Conservation (phyloP, 1,140 invertebrate species). For the Euborellia annulipes region DNA sequence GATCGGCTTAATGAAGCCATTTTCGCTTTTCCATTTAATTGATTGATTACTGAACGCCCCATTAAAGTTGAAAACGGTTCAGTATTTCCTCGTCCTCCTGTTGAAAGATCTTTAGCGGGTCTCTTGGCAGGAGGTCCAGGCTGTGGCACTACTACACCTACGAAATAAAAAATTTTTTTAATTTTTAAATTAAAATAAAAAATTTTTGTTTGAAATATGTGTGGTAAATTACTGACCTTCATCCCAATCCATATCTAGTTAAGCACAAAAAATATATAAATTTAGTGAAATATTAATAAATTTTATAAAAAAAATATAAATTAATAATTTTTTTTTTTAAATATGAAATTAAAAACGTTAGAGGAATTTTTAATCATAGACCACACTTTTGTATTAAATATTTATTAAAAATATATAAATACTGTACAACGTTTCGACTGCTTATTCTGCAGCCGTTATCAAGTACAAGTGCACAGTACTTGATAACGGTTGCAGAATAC, state of each 20-base stretch:
- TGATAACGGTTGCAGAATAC: no score
- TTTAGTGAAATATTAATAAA: constrained; percentile 9
- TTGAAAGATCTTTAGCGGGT: constrained; percentile 51
- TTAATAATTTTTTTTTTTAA: constrained; percentile 9
- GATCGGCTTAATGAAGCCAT: constrained; percentile 46
- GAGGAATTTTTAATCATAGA: no score
- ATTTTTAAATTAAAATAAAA: background rate
- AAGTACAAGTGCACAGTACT: no score
- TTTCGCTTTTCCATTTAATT: constrained; percentile 50
- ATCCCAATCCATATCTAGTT: constrained; percentile 43
- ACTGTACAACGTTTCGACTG: no score
- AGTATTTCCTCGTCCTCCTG: constrained; percentile 31
- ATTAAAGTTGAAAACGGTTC: constrained; percentile 18
- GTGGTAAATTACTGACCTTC: constrained; percentile 31
- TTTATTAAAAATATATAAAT: no score
- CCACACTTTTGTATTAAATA: no score
- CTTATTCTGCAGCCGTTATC: no score
- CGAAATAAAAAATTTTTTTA: background rate
- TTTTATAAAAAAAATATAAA: constrained; percentile 2
- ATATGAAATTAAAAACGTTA: no score
- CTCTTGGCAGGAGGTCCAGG: constrained; percentile 41
- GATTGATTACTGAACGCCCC: constrained; percentile 22
- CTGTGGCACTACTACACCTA: constrained; percentile 11
- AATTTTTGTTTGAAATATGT: background rate
- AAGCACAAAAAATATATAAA: constrained; percentile 2